A percentile compares a stretch with the other conserved stretches of the same genome.
Conservation (phyloP, 2,888 invertebrate species). For the Nymphalis c-album region DNA sequence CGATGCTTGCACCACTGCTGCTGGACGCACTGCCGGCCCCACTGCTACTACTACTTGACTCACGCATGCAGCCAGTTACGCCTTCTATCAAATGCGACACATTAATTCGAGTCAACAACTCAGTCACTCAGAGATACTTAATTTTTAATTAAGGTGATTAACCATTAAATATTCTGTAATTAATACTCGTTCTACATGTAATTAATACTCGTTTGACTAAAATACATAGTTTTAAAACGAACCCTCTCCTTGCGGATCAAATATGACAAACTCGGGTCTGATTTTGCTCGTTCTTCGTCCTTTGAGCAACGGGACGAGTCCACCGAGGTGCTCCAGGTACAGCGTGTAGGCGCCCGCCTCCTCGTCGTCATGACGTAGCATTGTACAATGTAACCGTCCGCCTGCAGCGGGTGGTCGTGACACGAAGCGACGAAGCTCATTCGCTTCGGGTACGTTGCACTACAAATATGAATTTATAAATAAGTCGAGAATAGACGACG, state of each 20-base stretch:
- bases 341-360: conserved; percentile 91
- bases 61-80: conserved; percentile 44
- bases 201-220: neutral
- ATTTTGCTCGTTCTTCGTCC: conserved; percentile 98
- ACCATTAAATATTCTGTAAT: neutral
- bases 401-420: conserved; percentile 91
- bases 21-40: conserved; percentile 55
- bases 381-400: conserved; percentile 97
- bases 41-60: conserved; percentile 64
- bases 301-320: conserved; percentile 96
- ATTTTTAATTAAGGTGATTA: no score
- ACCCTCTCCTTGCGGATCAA: conserved; percentile 94
- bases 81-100: conserved; percentile 39
- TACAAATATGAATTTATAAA: conserved; percentile 56
- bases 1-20: conserved; percentile 49
- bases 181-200: neutral
- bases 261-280: conserved; percentile 98
- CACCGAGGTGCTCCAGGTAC: conserved; percentile 97
- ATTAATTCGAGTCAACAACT: conserved; percentile 13
- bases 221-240: conserved; percentile 32
- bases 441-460: conserved; percentile 96
- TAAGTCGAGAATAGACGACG: no score
- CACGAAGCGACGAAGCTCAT: conserved; percentile 94
- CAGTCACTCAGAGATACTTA: no score
- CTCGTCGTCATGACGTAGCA: conserved; percentile 95